These are phyloP conservation scores for Mustelus asterias DNA, from an alignment of 2,113 vertebrate species.

Conservation along the genomic window DNA sequence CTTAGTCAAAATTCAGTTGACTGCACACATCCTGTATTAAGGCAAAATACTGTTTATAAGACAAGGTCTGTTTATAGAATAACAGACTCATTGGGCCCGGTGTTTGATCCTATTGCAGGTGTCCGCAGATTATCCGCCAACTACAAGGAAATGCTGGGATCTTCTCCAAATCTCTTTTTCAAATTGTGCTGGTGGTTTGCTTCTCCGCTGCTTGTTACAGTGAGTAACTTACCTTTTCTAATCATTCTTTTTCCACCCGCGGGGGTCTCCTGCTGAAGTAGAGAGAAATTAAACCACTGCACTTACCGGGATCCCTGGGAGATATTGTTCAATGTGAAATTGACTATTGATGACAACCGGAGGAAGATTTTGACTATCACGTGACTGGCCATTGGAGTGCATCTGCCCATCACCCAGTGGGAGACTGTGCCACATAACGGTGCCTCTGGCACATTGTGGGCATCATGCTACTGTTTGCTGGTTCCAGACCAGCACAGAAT, in stretches of 20 bases:
- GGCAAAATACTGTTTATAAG: not conserved
- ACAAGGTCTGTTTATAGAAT: not conserved
- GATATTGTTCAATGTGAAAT: not conserved
- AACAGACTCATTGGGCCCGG: constrained; percentile 31
- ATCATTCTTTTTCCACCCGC: too few species aligned
- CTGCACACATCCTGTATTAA: not conserved
- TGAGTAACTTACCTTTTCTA: constrained; percentile 43
- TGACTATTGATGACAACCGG: too few species aligned
- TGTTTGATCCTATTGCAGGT: constrained; percentile 45
- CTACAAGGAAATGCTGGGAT: constrained; percentile 55
- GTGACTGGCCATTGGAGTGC: not conserved
- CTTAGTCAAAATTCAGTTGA: not conserved
- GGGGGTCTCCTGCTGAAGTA: not conserved
- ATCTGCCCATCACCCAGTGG: not conserved
- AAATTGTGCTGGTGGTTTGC: constrained; percentile 54
- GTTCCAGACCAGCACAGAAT: not conserved
- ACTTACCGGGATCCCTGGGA: not conserved
- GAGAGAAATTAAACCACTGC: not conserved
- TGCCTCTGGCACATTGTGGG: not conserved
- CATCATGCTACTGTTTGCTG: not conserved
- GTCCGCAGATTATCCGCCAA: constrained; percentile 49
- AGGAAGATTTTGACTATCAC: not conserved
- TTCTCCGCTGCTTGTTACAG: constrained; percentile 56
- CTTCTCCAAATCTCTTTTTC: constrained; percentile 53
- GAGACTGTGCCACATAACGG: not conserved